A percentile compares a stretch with the other conserved stretches of the same genome.
These are phyloP conservation scores for Heliconius congener DNA, from an alignment of 1,140 invertebrate genomes.

Conservation along the genomic window DNA sequence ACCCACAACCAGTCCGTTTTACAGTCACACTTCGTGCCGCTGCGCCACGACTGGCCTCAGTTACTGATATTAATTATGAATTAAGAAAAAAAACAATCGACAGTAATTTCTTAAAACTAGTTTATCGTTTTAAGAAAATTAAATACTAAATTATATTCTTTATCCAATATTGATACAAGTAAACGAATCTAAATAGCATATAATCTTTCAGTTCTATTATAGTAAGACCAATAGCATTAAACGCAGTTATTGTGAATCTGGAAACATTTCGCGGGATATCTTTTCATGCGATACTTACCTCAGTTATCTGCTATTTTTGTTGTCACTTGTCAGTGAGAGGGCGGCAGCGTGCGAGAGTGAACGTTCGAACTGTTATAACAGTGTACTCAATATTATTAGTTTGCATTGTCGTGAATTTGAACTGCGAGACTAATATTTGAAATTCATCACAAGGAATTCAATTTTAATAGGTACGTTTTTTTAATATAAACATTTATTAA, in stretches of 20 bases:
- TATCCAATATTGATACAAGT: too few species aligned
- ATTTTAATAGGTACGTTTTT: conserved; percentile 20
- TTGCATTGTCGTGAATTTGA: neutral
- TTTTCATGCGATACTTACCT: conserved; percentile 44
- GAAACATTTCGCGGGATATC: conserved; percentile 28
- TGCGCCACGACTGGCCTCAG: too few species aligned
- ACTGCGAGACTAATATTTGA: conserved; percentile 1
- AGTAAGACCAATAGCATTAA: conserved; percentile 26
- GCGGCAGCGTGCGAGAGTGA: conserved; percentile 50
- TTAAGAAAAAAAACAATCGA: too few species aligned
- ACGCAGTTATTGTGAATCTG: conserved; percentile 22
- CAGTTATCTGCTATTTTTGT: conserved; percentile 62
- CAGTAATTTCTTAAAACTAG: too few species aligned
- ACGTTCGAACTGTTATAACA: conserved; percentile 40
- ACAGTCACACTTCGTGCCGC: too few species aligned
- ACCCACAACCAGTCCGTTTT: too few species aligned
- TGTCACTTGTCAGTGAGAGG: conserved; percentile 60
- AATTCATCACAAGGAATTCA: neutral
- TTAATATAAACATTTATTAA: neutral
- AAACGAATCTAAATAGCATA: neutral
- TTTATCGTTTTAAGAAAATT: too few species aligned
- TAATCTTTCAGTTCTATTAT: neutral
- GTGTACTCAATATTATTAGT: conserved; percentile 3
- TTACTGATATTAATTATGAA: too few species aligned
- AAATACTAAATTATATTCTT: too few species aligned